phyloP scores from a whole-genome alignment of 2,888 invertebrate genomes.

The Stenolophus ochropezus region DNA sequence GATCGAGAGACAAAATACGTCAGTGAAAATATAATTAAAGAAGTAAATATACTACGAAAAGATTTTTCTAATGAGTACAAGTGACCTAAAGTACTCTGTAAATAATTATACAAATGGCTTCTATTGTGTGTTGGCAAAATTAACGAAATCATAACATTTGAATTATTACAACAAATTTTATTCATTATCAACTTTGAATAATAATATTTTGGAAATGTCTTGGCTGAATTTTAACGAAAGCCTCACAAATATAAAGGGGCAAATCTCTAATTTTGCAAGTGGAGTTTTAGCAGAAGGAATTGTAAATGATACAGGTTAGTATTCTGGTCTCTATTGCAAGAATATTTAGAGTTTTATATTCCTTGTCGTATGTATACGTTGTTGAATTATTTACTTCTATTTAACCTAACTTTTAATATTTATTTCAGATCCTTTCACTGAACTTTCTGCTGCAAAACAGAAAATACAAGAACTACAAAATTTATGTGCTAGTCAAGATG shows the following conservation, averaged over 20 bases:
- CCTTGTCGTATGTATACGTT: background rate
- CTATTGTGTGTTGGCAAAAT: conserved; percentile 58
- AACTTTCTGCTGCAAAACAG: conserved; percentile 65
- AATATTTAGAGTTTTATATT: conserved; percentile 26
- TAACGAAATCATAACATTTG: conserved; percentile 47
- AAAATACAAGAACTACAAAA: conserved; percentile 75
- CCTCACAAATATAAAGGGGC: conserved; percentile 86
- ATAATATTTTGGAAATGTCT: conserved; percentile 74
- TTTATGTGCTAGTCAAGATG: conserved; percentile 77
- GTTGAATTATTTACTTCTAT: conserved; percentile 55
- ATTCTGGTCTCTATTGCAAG: conserved; percentile 18
- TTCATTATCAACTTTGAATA: background rate
- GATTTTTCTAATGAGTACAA: conserved; percentile 7
- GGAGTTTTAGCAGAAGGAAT: conserved; percentile 89
- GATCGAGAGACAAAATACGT: conserved; percentile 7
- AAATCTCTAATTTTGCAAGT: conserved; percentile 90
- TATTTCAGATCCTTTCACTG: conserved; percentile 57
- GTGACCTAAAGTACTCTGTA: conserved; percentile 21
- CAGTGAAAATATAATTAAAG: conserved; percentile 11
- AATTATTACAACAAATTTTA: background rate
- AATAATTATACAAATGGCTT: conserved; percentile 53
- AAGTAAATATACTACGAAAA: background rate
- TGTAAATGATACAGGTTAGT: conserved; percentile 77
- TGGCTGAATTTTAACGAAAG: conserved; percentile 82
- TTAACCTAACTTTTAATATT: conserved; percentile 64